phyloP scores from a whole-genome alignment of 2,888 invertebrate species.

The Macropis europaea region DNA sequence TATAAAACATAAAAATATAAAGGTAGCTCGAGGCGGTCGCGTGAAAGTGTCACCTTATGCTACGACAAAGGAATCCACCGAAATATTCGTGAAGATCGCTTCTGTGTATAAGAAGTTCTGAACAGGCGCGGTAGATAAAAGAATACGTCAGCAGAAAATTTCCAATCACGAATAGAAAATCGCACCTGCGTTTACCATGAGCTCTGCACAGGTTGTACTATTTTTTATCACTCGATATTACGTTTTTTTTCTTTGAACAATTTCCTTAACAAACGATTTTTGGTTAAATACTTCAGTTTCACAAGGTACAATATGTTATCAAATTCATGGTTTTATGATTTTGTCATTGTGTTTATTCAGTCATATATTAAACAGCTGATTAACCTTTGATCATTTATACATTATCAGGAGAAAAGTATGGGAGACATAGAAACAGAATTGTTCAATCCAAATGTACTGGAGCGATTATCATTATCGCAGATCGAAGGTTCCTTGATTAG shows the following conservation, averaged over 20 bases:
- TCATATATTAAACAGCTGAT: background rate
- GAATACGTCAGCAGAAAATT: background rate
- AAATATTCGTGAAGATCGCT: background rate
- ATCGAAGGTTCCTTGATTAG: constrained; percentile 85
- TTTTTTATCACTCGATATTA: background rate
- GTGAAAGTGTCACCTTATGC: constrained; percentile 63
- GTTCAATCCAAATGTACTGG: constrained; percentile 71
- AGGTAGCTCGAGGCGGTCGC: constrained; percentile 13
- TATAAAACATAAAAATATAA: constrained; percentile 7
- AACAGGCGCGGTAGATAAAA: constrained; percentile 12
- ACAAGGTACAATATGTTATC: constrained; percentile 29
- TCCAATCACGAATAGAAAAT: background rate
- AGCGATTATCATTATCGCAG: constrained; percentile 65
- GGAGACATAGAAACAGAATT: constrained; percentile 65
- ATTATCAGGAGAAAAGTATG: constrained; percentile 35
- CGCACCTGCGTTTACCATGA: constrained; percentile 18
- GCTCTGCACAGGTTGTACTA: constrained; percentile 31
- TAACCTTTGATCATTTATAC: background rate
- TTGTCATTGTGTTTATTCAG: background rate
- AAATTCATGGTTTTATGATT: background rate
- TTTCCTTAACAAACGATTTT: background rate
- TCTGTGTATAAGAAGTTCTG: background rate
- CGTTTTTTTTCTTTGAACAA: background rate
- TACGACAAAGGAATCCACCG: constrained; percentile 35
- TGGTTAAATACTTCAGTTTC: background rate